Base-by-base conservation (phyloP, 2,888 invertebrate genomes). In the Drosophila percnosoma region DNA sequence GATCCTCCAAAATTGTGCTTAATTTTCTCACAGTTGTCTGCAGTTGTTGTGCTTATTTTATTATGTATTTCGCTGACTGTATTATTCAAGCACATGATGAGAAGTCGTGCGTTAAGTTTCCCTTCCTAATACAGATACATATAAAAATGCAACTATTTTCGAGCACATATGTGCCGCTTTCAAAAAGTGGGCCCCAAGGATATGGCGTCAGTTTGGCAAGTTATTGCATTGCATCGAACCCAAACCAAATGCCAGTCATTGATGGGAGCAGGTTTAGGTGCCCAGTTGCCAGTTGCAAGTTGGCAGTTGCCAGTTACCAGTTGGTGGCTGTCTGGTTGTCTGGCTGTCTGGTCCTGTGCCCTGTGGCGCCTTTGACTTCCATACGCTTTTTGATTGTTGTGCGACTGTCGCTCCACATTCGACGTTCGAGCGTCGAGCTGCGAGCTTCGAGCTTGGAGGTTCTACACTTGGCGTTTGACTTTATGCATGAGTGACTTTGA, bases 311-410 rank as follows among this genome's bases (percentile, higher is more conserved):
- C 61, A 61, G 51, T 68, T 61, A 36, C 36, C 36, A 36, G 45
- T 45, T 45, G 13, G 36, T 36, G 36, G 45, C 21, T 21, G 21
- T 13, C 63, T 49, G 60, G 4, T n/a, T 67, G 42, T 0, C 60
- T 58, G 49, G 7, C 67, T 57, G 34, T 33, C 58, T 52, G 59
- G 48, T 18, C 54, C 73, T 67, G 45, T 74, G 82, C 74, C 84
- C 84, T 53, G 49, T 27, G 82, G 89, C 87, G 79, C 76, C 89
- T 78, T 87, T 85, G 89, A 87, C 85, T 85, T 89, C 53, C 67
- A 79, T 87, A 79, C 87, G 75, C 70, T 87, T 82, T 85, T 89
- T 87, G 79, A 89, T 85, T 89, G 90, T 87, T 87, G 84, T 84
- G 77, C 68, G 71, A 71, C 51, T 64, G 60, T 75, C 65, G 72